Evolutionary conservation across 2,888 invertebrate genomes (phyloP), one percentile per base, ranked within the genome.

Genomic region (Plagiodera versicolora): DNA sequence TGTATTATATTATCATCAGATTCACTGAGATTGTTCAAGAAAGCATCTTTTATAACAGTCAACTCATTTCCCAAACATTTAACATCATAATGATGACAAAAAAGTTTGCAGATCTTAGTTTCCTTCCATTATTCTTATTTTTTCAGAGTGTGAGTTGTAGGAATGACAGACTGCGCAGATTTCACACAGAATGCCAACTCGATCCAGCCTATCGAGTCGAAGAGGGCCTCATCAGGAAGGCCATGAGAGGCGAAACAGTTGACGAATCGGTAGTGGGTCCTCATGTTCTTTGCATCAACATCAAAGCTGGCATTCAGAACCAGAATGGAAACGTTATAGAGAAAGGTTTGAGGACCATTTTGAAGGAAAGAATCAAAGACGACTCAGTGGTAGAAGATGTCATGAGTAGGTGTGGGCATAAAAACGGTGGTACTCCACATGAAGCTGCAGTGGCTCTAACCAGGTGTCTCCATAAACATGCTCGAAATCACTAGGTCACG

Each of bases 201-300:
- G 39, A 39, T 39, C 39, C 39, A 39, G 39, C 39, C 39, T 4
- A 32, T 39, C 48, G 16, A 19, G 0, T 56, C 2, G 56, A 56
- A 1, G 48, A 56, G 6, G 39, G 6, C 2, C n/a, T 30, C 6
- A 19, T 56, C 14, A 24, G 32, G 30, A 24, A 6, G 6, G 24
- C 24, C 24, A 24, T 24, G 24, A 3, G 32, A 11, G 32, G 32
- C 32, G 32, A 32, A 32, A 6, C 6, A 6, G 32, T 32, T 2
- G 32, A 32, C 9, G 10, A 6, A 11, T 32, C 32, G 2, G 10
- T 9, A 6, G 3, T 32, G 5, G 50, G 50, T 4, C 19, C 14
- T 11, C 56, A 56, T 14, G 18, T 14, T 17, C 50, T 56, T 10
- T 56, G 56, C 39, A 50, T 56, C 49, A 24, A 19, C 44, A 44